Conservation (phyloP, 2,888 invertebrate species). For the Lasioglossum oenotherae region DNA sequence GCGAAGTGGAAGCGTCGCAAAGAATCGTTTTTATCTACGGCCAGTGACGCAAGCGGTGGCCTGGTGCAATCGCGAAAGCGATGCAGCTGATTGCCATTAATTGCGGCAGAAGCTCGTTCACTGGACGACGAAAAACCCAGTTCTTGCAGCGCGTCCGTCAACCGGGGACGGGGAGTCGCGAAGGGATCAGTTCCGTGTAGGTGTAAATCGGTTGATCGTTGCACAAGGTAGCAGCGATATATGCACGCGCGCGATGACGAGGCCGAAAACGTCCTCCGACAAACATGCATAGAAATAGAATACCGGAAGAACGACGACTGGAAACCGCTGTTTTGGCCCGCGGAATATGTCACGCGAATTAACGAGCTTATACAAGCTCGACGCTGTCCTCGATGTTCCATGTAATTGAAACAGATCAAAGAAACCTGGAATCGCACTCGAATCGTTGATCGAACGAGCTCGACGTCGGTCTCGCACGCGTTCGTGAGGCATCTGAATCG, state of each 20-base stretch:
- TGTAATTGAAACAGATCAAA: background rate
- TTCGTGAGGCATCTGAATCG: background rate
- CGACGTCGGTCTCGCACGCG: background rate
- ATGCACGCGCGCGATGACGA: slow-evolving; percentile 37
- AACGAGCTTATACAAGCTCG: background rate
- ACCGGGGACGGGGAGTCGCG: slow-evolving; percentile 3
- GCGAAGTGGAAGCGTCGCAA: background rate
- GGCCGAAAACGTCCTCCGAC: slow-evolving; percentile 31
- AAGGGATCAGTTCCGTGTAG: slow-evolving; percentile 30
- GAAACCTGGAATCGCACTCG: background rate
- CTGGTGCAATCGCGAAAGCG: slow-evolving; percentile 30
- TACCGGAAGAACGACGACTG: background rate
- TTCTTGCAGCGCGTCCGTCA: background rate
- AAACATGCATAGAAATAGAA: background rate
- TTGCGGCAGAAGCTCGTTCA: slow-evolving; percentile 16
- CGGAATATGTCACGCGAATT: background rate
- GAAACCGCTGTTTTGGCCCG: background rate
- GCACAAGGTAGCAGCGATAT: slow-evolving; percentile 35
- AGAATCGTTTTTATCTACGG: slow-evolving; percentile 15
- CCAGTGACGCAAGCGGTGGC: slow-evolving; percentile 23
- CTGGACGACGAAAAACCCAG: slow-evolving; percentile 6
- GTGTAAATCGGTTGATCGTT: slow-evolving; percentile 38
- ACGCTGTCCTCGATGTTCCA: background rate
- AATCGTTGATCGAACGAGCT: background rate
- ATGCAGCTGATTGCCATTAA: slow-evolving; percentile 18